Conservation (phyloP, 2,113 vertebrate species). For the Phyllopteryx taeniolatus region DNA sequence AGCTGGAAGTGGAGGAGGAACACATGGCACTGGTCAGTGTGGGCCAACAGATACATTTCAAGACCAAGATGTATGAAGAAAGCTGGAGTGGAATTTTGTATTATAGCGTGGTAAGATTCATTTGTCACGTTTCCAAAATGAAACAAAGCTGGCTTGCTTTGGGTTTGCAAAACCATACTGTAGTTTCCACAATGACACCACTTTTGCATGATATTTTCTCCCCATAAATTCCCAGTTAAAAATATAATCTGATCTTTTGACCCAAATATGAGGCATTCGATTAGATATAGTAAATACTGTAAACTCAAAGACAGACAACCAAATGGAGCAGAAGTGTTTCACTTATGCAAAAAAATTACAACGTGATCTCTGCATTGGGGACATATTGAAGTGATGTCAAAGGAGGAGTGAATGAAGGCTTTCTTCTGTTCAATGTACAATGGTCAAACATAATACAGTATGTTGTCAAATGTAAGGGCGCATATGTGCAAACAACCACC, state of each 20-base stretch:
- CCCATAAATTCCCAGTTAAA: background rate
- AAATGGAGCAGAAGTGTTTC: background rate
- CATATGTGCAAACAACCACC: slow-evolving; percentile 15
- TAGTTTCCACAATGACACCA: background rate
- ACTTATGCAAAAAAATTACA: background rate
- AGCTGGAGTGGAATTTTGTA: background rate
- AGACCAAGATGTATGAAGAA: background rate
- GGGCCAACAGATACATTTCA: background rate
- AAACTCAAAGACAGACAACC: slow-evolving; percentile 19
- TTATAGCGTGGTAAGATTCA: background rate
- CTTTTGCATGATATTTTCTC: background rate
- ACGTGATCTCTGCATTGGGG: slow-evolving; percentile 25
- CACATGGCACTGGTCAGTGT: background rate
- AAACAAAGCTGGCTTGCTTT: background rate
- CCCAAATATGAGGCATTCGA: slow-evolving; percentile 12
- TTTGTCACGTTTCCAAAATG: background rate
- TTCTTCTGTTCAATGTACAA: slow-evolving; percentile 48
- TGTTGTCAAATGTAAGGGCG: too few species aligned
- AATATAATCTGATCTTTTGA: slow-evolving; percentile 1
- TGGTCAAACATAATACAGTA: slow-evolving; percentile 13
- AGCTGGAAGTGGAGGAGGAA: background rate
- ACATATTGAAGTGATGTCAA: slow-evolving; percentile 54
- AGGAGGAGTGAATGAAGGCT: slow-evolving; percentile 56
- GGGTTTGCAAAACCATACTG: background rate
- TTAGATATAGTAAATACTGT: slow-evolving; percentile 1